Evolutionary conservation across 2,113 vertebrate species (phyloP), one percentile per base, ranked within the genome.

Genomic region (Hyperopisus bebe): DNA sequence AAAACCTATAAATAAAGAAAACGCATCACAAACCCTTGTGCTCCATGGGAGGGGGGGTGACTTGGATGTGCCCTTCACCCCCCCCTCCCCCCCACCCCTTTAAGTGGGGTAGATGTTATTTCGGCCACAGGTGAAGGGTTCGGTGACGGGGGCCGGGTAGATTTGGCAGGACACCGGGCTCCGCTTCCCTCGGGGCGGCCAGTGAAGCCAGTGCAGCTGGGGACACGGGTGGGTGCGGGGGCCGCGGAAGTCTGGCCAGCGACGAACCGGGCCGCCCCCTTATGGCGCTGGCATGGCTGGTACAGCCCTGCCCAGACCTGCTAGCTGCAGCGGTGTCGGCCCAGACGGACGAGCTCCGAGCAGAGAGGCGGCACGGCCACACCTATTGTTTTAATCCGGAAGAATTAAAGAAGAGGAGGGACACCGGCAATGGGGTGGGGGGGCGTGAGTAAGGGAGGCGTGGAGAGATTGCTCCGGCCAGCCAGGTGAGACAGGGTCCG

Each of bases 321-420:
- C 44, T 44, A 92, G 92, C 90, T 82, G 66, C 13, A 89, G 90
- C 88, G 53, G 66, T 90, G 91, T 44, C 80, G 77, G 35, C 90
- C 85, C 92, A 90, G 77, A 90, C 90, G 90, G 89, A 58, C 87
- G 88, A 39, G 62, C 89, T 93, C 88, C 90, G 90, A 62, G 48
- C 53, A 90, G 89, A 92, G 89, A 80, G 91, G 91, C 90, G 92
- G 80, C 93, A 93, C 94, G 92, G 93, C 93, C 93, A 93, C 92
- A 90, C 53, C 90, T 86, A 90, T 92, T 92, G 62, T 91, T 89
- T 91, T 74, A 42, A 88, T 89, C 66, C 91, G 91, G 94, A 92
- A 90, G 94, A 93, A 94, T 95, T 93, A 93, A 96, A 95, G 93
- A 94, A 95, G 94, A 95, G 94, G 95, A 95, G 96, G 88, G 51